Conservation (phyloP, 2,888 invertebrate species). For the Cynaeus angustus region DNA sequence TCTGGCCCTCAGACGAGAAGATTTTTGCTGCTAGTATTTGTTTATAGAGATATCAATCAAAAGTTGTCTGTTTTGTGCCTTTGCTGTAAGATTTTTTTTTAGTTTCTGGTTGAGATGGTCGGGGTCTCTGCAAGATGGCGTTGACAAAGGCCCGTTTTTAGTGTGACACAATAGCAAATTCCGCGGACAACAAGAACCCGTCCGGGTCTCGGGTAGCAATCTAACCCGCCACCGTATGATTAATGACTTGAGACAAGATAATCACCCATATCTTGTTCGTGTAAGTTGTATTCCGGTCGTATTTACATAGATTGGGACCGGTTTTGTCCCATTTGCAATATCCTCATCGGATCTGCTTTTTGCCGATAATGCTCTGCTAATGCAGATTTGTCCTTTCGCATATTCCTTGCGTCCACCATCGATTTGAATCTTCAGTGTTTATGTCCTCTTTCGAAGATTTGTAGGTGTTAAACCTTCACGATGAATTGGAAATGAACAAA, state of each 20-base stretch:
- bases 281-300: conserved; percentile 54
- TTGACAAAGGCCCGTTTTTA: conserved; percentile 60
- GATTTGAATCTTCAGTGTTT: conserved; percentile 15
- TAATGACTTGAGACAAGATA: conserved; percentile 60
- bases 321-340: conserved; percentile 47
- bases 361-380: conserved; percentile 33
- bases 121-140: conserved; percentile 57
- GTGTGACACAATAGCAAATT: conserved; percentile 51
- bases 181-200: conserved; percentile 54
- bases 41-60: too few species aligned
- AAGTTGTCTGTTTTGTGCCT: conserved; percentile 42
- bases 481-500: conserved; percentile 22
- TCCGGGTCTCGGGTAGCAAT: conserved; percentile 51
- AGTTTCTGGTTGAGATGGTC: conserved; percentile 49
- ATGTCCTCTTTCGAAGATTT: conserved; percentile 4
- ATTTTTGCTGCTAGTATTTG: too few species aligned
- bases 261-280: conserved; percentile 61
- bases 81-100: conserved; percentile 48
- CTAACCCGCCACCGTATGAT: conserved; percentile 57
- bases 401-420: conserved; percentile 28
- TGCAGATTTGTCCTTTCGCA: conserved; percentile 29
- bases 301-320: conserved; percentile 51
- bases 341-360: conserved; percentile 36
- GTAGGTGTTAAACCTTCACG: not conserved
- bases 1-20: too few species aligned